phyloP scores from a whole-genome alignment of 2,797 vertebrate species.

The Anableps anableps region DNA sequence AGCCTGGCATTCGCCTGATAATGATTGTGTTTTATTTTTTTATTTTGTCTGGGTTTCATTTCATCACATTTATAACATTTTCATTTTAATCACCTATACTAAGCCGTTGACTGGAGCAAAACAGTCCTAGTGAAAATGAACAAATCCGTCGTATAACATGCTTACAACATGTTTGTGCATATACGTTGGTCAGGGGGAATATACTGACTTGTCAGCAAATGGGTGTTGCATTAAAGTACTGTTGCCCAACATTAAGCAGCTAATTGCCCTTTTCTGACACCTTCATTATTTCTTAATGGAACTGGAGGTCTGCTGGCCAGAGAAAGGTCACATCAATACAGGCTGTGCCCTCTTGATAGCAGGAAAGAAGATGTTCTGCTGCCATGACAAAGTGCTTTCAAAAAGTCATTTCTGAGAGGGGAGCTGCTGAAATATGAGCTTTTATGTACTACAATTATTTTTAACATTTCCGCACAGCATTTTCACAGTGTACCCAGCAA shows the following conservation, averaged over 20 bases:
- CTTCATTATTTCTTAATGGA: constrained; percentile 80
- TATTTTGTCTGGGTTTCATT: constrained; percentile 18
- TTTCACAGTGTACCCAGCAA: constrained; percentile 10
- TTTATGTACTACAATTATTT: constrained; percentile 30
- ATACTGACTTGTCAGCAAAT: constrained; percentile 77
- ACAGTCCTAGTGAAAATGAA: constrained; percentile 15
- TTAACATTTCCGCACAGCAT: constrained; percentile 21
- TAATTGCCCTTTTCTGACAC: constrained; percentile 82
- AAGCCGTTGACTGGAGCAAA: background rate
- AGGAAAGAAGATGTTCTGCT: constrained; percentile 48
- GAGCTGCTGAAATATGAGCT: constrained; percentile 21
- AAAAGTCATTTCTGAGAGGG: constrained; percentile 34
- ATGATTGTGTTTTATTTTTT: constrained; percentile 21
- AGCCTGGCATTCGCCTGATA: constrained; percentile 18
- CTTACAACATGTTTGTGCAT: constrained; percentile 25
- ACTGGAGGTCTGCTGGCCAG: constrained; percentile 66
- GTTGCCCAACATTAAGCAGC: constrained; percentile 77
- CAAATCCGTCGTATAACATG: constrained; percentile 31
- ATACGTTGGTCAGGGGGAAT: constrained; percentile 31
- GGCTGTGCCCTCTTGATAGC: constrained; percentile 44
- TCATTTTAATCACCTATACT: constrained; percentile 4
- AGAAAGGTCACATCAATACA: constrained; percentile 73
- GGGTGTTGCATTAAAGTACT: constrained; percentile 68
- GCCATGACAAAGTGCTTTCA: constrained; percentile 62
- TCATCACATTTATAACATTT: constrained; percentile 22